Evolutionary conservation across 2,113 vertebrate species (phyloP), one percentile per base, ranked within the genome.

Genomic region (Peucedramus taeniatus): DNA sequence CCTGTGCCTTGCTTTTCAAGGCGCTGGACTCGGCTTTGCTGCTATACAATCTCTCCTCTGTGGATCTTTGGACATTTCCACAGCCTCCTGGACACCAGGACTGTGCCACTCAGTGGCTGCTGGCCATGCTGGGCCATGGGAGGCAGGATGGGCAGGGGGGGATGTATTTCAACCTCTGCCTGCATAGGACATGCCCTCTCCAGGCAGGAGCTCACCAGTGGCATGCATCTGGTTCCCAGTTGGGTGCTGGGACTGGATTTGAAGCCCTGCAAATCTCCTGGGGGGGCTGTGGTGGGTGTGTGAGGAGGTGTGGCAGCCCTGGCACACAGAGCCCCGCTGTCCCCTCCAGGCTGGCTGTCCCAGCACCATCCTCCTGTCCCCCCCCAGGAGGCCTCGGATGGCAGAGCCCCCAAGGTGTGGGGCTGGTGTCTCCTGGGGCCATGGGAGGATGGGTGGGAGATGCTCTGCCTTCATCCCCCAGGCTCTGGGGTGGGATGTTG

Each of bases 401-500:
- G 70, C 61, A 85, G 70, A 75, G 20, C 12, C 10, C 23, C 24
- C 10, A 40, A 1, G 0, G 8, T 2, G 18, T 24, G 60, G 69
- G 90, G 54, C 50, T 44, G 50, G 60, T 2, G 10, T 81, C 75
- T 88, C 57, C 61, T 31, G 47, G 50, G 65, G 24, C 49, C 0
- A 7, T 6, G 37, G 53, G 26, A n/a, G 11, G 28, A 50, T 2
- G 78, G 22, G 53, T 70, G 77, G 53, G 56, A 87, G 78, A 79
- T 82, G 74, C 57, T 91, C 91, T 89, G 76, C 76, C 76, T 64
- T 68, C 94, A 85, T 94, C 89, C 90, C 75, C 63, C 80, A 60
- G 80, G 72, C 72, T 56, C 84, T 57, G 89, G 94, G 96, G 89
- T 7, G 39, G 93, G 91, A 79, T 91, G 87, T 83, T 98, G 96